A percentile compares a stretch with the other conserved stretches of the same genome.
These are phyloP conservation scores for Acronicta psi DNA, from an alignment of 2,888 invertebrate species.

Conservation along the genomic window DNA sequence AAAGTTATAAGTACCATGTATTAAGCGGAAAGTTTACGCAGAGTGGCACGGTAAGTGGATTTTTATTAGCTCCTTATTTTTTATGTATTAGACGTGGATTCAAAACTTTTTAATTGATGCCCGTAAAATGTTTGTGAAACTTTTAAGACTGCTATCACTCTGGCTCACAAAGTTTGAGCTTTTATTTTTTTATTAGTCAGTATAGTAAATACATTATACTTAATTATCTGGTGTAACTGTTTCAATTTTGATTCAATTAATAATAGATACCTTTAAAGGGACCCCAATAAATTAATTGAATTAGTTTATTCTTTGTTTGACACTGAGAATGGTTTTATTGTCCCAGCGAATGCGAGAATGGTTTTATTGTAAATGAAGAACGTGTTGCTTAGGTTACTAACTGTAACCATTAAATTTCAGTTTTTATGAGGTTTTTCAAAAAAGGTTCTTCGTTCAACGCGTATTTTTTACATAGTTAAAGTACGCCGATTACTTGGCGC, in stretches of 20 bases:
- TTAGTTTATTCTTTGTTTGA: slow-evolving; percentile 4
- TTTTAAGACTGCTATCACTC: neutral
- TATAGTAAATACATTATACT: neutral
- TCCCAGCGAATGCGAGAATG: neutral
- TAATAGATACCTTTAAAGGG: neutral
- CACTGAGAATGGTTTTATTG: slow-evolving; percentile 5
- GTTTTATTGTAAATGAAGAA: neutral
- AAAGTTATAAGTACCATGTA: slow-evolving; percentile 18
- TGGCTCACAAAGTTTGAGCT: neutral
- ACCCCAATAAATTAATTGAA: slow-evolving; percentile 11
- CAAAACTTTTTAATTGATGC: neutral
- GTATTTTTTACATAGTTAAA: too few relatives aligned
- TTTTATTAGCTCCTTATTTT: neutral
- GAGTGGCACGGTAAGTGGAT: slow-evolving; percentile 31
- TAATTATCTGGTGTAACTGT: neutral
- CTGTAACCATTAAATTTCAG: too few relatives aligned
- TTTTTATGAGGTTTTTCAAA: too few relatives aligned
- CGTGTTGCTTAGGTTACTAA: too few relatives aligned
- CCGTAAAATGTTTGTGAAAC: neutral
- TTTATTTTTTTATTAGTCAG: neutral
- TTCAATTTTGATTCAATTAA: slow-evolving; percentile 4
- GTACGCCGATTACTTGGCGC: too few relatives aligned
- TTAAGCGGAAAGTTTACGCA: slow-evolving; percentile 7
- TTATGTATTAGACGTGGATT: neutral
- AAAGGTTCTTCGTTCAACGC: too few relatives aligned